Evolutionary conservation across 2,113 vertebrate genomes (phyloP).

Genomic region (Hystrix brachyura): DNA sequence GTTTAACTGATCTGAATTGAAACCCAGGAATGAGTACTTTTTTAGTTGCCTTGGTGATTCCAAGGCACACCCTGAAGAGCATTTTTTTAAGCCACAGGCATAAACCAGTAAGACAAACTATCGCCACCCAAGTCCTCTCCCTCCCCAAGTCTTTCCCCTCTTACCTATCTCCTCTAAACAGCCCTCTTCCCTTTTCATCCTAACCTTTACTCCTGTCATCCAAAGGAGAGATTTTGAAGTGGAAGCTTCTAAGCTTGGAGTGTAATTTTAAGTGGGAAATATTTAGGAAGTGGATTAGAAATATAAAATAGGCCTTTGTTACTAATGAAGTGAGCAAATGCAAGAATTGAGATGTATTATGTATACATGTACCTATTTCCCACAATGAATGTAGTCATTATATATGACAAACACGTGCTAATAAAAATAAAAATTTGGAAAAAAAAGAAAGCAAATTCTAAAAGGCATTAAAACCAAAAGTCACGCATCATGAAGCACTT

Average conservation of each 20-base stretch:
- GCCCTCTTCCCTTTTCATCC: neutral
- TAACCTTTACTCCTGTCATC: neutral
- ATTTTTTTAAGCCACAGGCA: neutral
- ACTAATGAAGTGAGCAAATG: neutral
- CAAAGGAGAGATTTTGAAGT: neutral
- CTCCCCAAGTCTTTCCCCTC: neutral
- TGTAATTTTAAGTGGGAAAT: neutral
- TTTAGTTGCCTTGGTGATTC: neutral
- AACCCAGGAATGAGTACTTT: neutral
- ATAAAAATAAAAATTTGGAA: neutral
- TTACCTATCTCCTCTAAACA: neutral
- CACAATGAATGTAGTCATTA: neutral
- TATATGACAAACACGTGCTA: neutral
- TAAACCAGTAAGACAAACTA: neutral
- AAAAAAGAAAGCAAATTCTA: conserved; percentile 15
- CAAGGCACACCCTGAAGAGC: neutral
- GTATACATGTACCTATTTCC: neutral
- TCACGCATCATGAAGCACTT: neutral
- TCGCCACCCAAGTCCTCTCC: neutral
- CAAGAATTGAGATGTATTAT: neutral
- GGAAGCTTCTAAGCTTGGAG: neutral
- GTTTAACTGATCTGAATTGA: neutral
- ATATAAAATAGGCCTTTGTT: neutral
- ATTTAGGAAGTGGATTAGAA: neutral
- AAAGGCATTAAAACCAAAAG: neutral